Conservation (phyloP, 2,113 vertebrate genomes). For the Perca flavescens region DNA sequence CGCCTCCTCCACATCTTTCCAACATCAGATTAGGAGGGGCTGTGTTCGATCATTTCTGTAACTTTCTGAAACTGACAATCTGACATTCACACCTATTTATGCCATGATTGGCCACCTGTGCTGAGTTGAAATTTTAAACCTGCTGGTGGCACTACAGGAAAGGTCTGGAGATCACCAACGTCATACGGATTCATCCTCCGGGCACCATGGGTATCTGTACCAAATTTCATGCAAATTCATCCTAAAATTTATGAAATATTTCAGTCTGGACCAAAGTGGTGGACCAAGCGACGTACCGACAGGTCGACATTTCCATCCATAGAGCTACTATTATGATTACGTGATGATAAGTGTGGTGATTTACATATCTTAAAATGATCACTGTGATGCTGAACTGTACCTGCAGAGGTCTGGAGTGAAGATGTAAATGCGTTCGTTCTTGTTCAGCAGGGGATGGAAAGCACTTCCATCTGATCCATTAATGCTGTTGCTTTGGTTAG, state of each 20-base stretch:
- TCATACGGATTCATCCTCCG: too few relatives aligned
- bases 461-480: constrained; percentile 94
- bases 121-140: too few relatives aligned
- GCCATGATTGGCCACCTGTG: too few relatives aligned
- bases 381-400: constrained; percentile 72
- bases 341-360: neutral
- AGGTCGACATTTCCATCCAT: neutral
- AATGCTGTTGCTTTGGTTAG: constrained; percentile 92
- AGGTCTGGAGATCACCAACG: too few relatives aligned
- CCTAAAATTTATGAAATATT: neutral
- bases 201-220: too few relatives aligned
- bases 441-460: constrained; percentile 91
- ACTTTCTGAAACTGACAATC: neutral
- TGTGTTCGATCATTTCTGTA: neutral
- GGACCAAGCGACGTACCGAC: too few relatives aligned
- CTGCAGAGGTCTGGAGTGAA: constrained; percentile 97
- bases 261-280: neutral
- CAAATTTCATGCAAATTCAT: too few relatives aligned
- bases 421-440: constrained; percentile 89
- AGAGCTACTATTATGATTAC: neutral
- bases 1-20: too few relatives aligned
- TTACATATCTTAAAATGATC: neutral
- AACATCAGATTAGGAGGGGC: too few relatives aligned
- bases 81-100: too few relatives aligned
- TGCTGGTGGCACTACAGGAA: too few relatives aligned